phyloP scores from a whole-genome alignment of 2,888 invertebrate genomes.

The Melanotus villosus region DNA sequence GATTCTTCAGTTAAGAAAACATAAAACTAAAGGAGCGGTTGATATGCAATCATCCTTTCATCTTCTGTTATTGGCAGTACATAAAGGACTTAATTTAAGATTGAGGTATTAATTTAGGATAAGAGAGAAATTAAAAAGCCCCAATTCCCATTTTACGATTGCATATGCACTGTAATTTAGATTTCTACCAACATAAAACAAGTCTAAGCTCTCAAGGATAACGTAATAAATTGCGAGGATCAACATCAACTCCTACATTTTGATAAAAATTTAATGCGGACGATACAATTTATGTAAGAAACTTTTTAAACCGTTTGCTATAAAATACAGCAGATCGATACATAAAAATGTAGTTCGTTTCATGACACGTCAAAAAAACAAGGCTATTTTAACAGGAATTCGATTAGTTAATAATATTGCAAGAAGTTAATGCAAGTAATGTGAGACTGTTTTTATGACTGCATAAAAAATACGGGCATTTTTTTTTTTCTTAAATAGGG shows the following conservation, averaged over 20 bases:
- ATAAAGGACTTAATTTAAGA: constrained; percentile 16
- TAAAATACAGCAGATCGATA: not conserved
- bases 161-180: constrained; percentile 22
- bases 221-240: not conserved
- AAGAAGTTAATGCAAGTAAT: constrained; percentile 8
- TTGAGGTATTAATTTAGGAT: not conserved
- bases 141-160: constrained; percentile 12
- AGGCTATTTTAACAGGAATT: constrained; percentile 6
- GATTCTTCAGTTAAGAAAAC: too few species aligned
- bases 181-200: constrained; percentile 13
- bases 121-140: not conserved
- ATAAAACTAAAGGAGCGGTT: constrained; percentile 1
- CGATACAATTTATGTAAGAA: not conserved
- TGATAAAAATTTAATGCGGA: constrained; percentile 12
- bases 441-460: constrained; percentile 15
- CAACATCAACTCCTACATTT: constrained; percentile 12
- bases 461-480: constrained; percentile 10
- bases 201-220: constrained; percentile 3
- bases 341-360: constrained; percentile 4
- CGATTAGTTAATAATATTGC: not conserved
- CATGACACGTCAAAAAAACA: not conserved
- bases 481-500: constrained; percentile 6
- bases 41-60: constrained; percentile 16
- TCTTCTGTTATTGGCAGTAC: constrained; percentile 10
- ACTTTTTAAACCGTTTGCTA: too few species aligned